Base-by-base conservation (phyloP, 2,888 invertebrate species). In the Sarcophaga rosellei region DNA sequence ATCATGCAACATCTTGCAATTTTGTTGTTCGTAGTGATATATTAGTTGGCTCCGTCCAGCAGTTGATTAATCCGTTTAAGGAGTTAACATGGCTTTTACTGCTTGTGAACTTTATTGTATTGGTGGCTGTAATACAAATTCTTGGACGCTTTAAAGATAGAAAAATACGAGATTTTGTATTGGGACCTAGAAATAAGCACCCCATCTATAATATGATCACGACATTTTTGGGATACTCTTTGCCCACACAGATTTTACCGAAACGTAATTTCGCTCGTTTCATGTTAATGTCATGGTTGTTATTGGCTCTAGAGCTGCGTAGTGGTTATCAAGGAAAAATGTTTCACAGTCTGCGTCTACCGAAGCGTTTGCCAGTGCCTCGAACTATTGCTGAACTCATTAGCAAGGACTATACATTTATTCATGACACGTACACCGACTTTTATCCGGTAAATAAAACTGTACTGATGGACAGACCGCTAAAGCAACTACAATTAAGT, bases 321-420 rank as follows among this genome's bases (percentile, higher is more conserved):
- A 90, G 89, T 47, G 90, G 91, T 44, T 92, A 92, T 72, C 92
- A 92, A 81, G 92, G 91, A 1, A 91, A 91, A 15, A 62, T 92
- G 25, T 92, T 90, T 69, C 90, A 91, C 23, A 88, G 91, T 20
- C 84, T 92, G 61, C 90, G 91, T 10, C 77, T 87, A 15, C 87
- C 88, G 0, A 85, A 84, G 10, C 87, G 88, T 8, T 65, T 80
- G 5, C 87, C 85, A 4, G 53, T 90, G 75, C 92, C 92, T 4
- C 17, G 44, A 4, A 89, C 88, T 2, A 84, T 90, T 1, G 25
- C 66, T 0, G 90, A 89, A 0, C 77, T 92, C 3, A 81, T 89
- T 12, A 21, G 6, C 3, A 72, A 84, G 21, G 87, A 90, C 45
- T 92, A 90, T n/a, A 89, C 88, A 4, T 63, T 92, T 3, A 35